These are phyloP conservation scores for Disparrhopalites patrizii DNA, from an alignment of 2,888 invertebrate genomes.

Conservation along the genomic window DNA sequence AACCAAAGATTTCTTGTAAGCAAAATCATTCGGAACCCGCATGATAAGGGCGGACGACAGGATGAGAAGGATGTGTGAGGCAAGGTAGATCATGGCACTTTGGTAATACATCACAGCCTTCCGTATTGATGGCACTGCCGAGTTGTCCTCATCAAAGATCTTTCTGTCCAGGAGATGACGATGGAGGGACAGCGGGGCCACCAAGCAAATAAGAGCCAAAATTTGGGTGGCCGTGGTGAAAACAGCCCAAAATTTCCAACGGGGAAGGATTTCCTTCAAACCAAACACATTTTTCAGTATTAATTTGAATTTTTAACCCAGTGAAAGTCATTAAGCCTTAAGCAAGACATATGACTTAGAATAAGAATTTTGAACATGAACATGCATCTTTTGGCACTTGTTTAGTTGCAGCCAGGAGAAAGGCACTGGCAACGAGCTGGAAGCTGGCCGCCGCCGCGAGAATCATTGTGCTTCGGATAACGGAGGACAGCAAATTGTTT, in stretches of 20 bases:
- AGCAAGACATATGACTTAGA: too few relatives aligned
- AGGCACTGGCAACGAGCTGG: background rate
- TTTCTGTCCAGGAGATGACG: background rate
- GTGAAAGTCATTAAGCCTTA: too few relatives aligned
- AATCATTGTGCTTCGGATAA: background rate
- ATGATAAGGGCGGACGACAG: background rate
- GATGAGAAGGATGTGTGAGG: background rate
- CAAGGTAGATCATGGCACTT: background rate
- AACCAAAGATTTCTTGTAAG: background rate
- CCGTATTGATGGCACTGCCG: background rate
- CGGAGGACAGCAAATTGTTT: background rate
- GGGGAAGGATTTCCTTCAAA: background rate
- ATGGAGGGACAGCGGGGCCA: background rate
- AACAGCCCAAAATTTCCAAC: background rate
- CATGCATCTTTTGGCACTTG: too few relatives aligned
- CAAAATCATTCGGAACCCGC: background rate
- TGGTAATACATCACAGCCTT: background rate
- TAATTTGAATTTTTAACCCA: too few relatives aligned
- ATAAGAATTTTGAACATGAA: too few relatives aligned
- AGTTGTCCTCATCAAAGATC: background rate
- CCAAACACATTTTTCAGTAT: too few relatives aligned
- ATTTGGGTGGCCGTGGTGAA: background rate
- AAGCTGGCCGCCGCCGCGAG: background rate
- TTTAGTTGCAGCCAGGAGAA: background rate
- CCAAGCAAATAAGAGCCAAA: background rate